Evolutionary conservation across 2,888 invertebrate genomes (phyloP).

Genomic region (Rotaria socialis): DNA sequence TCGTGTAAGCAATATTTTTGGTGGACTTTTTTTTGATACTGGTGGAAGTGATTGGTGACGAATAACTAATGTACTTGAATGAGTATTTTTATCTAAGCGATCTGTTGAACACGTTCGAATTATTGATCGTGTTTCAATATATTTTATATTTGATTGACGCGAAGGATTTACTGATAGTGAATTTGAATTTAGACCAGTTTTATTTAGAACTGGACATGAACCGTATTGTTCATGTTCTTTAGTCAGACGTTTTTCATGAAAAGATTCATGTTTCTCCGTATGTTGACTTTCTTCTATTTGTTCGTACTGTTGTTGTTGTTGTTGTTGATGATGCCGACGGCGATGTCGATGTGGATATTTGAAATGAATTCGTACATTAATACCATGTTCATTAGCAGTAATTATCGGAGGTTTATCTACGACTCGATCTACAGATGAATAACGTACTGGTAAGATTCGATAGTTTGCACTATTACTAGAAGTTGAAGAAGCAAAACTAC

Average conservation of each 20-base stretch:
- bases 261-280: too few relatives aligned
- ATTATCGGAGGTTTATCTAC: not conserved
- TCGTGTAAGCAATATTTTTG: not conserved
- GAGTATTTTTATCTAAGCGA: not conserved
- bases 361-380: not conserved
- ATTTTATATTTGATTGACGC: not conserved
- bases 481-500: not conserved
- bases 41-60: not conserved
- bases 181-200: not conserved
- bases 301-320: not conserved
- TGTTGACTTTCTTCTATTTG: too few relatives aligned
- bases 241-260: too few relatives aligned
- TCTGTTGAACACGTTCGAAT: not conserved
- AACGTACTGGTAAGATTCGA: conserved; percentile 9
- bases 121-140: conserved; percentile 18
- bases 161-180: too few relatives aligned
- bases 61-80: not conserved
- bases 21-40: too few relatives aligned
- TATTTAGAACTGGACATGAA: not conserved
- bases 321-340: too few relatives aligned
- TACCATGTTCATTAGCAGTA: not conserved
- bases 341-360: not conserved
- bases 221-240: not conserved
- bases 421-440: not conserved
- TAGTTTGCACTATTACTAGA: not conserved